Percentiles rank a stretch among this genome's conserved stretches.
These are phyloP conservation scores for Helicolenus hilgendorfi DNA, from an alignment of 2,797 vertebrate genomes.

Conservation along the genomic window DNA sequence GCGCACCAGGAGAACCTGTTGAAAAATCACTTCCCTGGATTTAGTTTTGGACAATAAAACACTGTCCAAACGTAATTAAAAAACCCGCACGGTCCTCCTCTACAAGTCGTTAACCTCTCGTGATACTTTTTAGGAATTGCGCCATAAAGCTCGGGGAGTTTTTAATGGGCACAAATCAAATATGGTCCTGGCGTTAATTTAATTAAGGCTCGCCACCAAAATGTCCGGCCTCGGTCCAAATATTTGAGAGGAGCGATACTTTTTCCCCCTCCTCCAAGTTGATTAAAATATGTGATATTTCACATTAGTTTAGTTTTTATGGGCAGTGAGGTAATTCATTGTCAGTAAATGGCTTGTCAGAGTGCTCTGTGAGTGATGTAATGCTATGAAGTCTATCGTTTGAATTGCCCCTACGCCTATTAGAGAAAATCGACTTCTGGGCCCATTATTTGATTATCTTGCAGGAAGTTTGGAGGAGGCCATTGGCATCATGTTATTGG, in stretches of 20 bases:
- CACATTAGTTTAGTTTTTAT: slow-evolving; percentile 92
- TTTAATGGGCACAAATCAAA: slow-evolving; percentile 91
- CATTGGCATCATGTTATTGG: slow-evolving; percentile 66
- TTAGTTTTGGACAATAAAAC: slow-evolving; percentile 89
- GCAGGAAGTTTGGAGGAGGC: slow-evolving; percentile 84
- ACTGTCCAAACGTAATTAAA: slow-evolving; percentile 86
- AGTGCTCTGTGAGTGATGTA: slow-evolving; percentile 87
- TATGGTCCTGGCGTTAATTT: slow-evolving; percentile 85
- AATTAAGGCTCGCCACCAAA: slow-evolving; percentile 87
- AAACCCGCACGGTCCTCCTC: slow-evolving; percentile 69
- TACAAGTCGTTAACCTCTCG: slow-evolving; percentile 86
- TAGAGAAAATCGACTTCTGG: slow-evolving; percentile 85
- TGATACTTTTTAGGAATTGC: slow-evolving; percentile 87
- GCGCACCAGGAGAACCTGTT: slow-evolving; percentile 72
- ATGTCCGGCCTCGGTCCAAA: slow-evolving; percentile 87
- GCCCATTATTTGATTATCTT: slow-evolving; percentile 88
- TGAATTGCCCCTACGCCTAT: slow-evolving; percentile 84
- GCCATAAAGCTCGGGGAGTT: slow-evolving; percentile 85
- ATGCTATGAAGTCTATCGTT: slow-evolving; percentile 87
- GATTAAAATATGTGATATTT: slow-evolving; percentile 93
- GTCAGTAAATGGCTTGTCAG: slow-evolving; percentile 88
- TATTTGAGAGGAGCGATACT: slow-evolving; percentile 86
- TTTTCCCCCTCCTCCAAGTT: slow-evolving; percentile 84
- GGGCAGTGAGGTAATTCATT: slow-evolving; percentile 88
- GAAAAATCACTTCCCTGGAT: slow-evolving; percentile 84